A percentile compares a stretch with the other conserved stretches of the same genome.
Evolutionary conservation across 2,113 vertebrate species (phyloP).

Genomic region (Eurystomus gularis): DNA sequence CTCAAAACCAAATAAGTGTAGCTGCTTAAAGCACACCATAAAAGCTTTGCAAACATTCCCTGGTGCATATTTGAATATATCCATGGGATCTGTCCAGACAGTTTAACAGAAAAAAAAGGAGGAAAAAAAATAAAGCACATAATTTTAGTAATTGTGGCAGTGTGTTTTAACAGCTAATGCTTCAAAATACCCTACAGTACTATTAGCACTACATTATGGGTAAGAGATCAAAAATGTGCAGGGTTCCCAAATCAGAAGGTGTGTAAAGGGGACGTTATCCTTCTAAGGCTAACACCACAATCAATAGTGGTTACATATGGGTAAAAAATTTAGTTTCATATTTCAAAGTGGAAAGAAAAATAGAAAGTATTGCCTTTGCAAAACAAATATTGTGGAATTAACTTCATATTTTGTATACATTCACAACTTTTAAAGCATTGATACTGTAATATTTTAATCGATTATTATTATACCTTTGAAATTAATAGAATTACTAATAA

Average conservation of each 20-base stretch:
- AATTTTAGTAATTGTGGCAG: conserved; percentile 32
- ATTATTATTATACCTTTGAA: not conserved
- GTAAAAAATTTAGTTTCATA: not conserved
- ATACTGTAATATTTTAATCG: not conserved
- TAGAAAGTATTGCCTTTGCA: not conserved
- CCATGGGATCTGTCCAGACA: conserved; percentile 18
- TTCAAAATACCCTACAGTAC: not conserved
- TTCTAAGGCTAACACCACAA: not conserved
- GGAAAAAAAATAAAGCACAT: not conserved
- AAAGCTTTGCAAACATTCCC: conserved; percentile 59
- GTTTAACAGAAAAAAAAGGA: not conserved
- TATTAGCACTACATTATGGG: not conserved
- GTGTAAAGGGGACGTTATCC: not conserved
- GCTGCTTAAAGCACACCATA: conserved; percentile 50
- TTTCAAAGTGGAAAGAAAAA: not conserved
- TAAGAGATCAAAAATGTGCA: not conserved
- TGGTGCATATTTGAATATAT: conserved; percentile 41
- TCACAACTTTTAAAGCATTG: not conserved
- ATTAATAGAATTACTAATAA: not conserved
- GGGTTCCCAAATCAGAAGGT: not conserved
- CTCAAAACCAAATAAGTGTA: conserved; percentile 49
- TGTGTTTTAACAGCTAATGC: not conserved
- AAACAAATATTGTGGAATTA: not conserved
- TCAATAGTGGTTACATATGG: not conserved
- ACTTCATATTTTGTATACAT: not conserved